These are phyloP conservation scores for Leptopterna dolabrata DNA, from an alignment of 2,888 invertebrate species.

Conservation along the genomic window DNA sequence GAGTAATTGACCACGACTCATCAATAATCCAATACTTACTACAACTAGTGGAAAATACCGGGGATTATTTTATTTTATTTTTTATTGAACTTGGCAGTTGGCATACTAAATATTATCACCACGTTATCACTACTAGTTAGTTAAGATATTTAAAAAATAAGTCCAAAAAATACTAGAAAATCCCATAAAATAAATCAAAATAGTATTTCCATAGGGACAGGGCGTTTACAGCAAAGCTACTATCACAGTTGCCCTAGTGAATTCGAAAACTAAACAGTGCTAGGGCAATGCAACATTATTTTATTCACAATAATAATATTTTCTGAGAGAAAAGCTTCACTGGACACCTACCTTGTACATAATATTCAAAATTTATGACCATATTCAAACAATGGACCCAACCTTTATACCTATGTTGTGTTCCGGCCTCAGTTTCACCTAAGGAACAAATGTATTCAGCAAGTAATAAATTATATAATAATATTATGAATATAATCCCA, in stretches of 20 bases:
- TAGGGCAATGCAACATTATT: background rate
- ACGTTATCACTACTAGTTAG: conserved; percentile 18
- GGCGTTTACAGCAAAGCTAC: conserved; percentile 43
- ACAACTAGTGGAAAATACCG: conserved; percentile 32
- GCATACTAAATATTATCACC: conserved; percentile 32
- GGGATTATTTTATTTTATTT: background rate
- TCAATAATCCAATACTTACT: conserved; percentile 1
- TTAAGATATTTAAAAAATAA: background rate
- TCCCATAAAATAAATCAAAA: background rate
- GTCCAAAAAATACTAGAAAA: background rate
- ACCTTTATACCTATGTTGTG: too few species aligned
- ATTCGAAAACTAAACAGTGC: background rate
- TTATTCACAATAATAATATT: too few species aligned
- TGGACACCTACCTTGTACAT: too few species aligned
- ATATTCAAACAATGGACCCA: too few species aligned
- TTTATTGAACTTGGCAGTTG: conserved; percentile 52
- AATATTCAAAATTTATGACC: too few species aligned
- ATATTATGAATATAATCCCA: too few species aligned
- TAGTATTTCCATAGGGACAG: background rate
- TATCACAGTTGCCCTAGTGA: conserved; percentile 38
- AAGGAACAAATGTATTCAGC: too few species aligned
- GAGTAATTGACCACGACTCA: conserved; percentile 40
- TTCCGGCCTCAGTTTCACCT: too few species aligned
- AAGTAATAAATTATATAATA: too few species aligned
- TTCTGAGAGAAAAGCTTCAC: too few species aligned